Percentiles rank a stretch among this genome's conserved stretches.
Evolutionary conservation across 2,113 vertebrate species (phyloP).

Genomic region (Polypterus senegalus): DNA sequence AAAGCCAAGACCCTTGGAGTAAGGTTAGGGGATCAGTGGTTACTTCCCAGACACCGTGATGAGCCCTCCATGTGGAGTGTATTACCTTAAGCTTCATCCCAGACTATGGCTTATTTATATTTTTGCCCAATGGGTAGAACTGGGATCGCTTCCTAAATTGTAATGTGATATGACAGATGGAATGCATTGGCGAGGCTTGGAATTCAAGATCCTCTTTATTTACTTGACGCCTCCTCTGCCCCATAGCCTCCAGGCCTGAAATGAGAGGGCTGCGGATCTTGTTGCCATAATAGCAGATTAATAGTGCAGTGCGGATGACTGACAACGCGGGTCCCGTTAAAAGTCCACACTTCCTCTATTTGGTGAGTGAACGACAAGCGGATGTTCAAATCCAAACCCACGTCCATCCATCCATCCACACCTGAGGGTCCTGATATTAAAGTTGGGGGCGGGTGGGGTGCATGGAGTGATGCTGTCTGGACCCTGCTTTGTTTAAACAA

Average conservation of each 20-base stretch:
- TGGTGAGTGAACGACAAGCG: too few species aligned
- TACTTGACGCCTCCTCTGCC: neutral
- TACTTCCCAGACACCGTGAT: neutral
- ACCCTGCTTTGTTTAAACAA: too few species aligned
- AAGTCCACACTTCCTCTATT: too few species aligned
- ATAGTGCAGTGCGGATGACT: neutral
- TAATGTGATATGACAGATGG: neutral
- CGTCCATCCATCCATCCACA: too few species aligned
- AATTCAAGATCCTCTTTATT: neutral
- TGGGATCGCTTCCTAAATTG: neutral
- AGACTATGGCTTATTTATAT: neutral
- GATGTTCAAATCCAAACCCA: too few species aligned
- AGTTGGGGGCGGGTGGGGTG: too few species aligned
- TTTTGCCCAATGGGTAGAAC: neutral
- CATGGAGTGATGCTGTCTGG: too few species aligned
- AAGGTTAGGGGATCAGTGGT: neutral
- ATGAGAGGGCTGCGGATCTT: neutral
- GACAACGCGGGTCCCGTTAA: too few species aligned
- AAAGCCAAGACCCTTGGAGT: too few species aligned
- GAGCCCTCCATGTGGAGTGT: neutral
- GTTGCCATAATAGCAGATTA: neutral
- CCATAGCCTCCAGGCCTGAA: neutral
- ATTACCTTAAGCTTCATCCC: neutral
- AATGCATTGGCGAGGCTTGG: neutral
- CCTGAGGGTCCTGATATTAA: too few species aligned